Evolutionary conservation across 1,140 invertebrate genomes (phyloP), one percentile per base, ranked within the genome.

Genomic region (Orussus abietinus): DNA sequence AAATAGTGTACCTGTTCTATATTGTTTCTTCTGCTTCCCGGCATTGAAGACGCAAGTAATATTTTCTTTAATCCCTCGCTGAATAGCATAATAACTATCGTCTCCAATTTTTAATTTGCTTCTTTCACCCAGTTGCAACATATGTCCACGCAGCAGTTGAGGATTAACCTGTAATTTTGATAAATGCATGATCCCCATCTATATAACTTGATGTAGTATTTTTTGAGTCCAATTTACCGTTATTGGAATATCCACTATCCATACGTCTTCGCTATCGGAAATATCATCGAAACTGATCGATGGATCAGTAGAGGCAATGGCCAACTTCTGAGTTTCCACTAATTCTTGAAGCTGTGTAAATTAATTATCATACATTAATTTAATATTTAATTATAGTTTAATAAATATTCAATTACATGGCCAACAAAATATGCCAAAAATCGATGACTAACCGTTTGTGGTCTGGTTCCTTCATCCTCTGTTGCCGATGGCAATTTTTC

Each of bases 201-300:
- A 13, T 38, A 26, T 10, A 34, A 13, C 13, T 4, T 11, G 35
- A 17, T 6, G 2, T 19, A 3, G 26, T 20, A 15, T 21, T 29
- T 1, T 4, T 22, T 10, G 20, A 10, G 13, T 11, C 26, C 7
- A 5, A 33, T 56, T 55, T 31, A 66, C 58, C 5, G 53, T 60
- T 40, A 20, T 47, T 26, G 64, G 64, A 42, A 67, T 44, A 26
- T 67, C 55, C 42, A 67, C 50, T 5, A 67, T 32, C 59, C 60
- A 66, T 3, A 66, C 21, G 5, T 66, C 63, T 42, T 67, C 64
- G 10, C 42, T 59, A 13, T 60, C 55, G 3, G 41, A 45, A 6
- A 63, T 2, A 15, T 64, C 57, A 5, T 57, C 45, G 0, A 61
- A 17, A 11, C n/a, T 51, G 18, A 59, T 59, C 3, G 53, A 53